These are phyloP conservation scores for Dufourea novaeangliae DNA, from an alignment of 1,140 invertebrate species.

Conservation along the genomic window DNA sequence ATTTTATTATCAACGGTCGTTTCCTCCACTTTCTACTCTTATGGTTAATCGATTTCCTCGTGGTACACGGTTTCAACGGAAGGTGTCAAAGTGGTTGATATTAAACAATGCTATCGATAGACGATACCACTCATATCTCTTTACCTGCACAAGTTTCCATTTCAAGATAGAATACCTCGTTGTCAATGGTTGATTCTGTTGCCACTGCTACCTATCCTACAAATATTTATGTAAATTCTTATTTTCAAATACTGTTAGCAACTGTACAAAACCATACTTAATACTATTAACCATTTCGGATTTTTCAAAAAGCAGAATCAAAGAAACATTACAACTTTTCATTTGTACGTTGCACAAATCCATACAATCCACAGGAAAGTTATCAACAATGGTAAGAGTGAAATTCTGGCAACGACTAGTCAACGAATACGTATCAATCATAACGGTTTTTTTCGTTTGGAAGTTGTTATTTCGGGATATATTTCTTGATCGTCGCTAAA, in stretches of 20 bases:
- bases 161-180: neutral
- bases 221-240: too few species aligned
- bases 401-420: neutral
- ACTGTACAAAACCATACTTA: too few species aligned
- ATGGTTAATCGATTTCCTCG: constrained; percentile 1
- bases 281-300: too few species aligned
- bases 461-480: neutral
- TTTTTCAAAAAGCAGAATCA: too few species aligned
- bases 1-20: too few species aligned
- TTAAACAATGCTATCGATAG: neutral
- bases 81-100: constrained; percentile 18
- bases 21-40: too few species aligned
- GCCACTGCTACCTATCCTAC: too few species aligned
- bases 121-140: neutral
- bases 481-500: neutral
- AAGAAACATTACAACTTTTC: too few species aligned
- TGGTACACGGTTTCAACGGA: neutral
- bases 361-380: too few species aligned
- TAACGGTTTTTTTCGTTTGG: neutral
- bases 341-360: too few species aligned
- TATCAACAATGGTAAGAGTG: neutral
- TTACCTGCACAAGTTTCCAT: neutral
- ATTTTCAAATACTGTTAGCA: too few species aligned
- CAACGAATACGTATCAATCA: neutral
- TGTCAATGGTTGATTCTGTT: neutral